phyloP scores from a whole-genome alignment of 1,140 invertebrate genomes.

The Melipona quadrifasciata region DNA sequence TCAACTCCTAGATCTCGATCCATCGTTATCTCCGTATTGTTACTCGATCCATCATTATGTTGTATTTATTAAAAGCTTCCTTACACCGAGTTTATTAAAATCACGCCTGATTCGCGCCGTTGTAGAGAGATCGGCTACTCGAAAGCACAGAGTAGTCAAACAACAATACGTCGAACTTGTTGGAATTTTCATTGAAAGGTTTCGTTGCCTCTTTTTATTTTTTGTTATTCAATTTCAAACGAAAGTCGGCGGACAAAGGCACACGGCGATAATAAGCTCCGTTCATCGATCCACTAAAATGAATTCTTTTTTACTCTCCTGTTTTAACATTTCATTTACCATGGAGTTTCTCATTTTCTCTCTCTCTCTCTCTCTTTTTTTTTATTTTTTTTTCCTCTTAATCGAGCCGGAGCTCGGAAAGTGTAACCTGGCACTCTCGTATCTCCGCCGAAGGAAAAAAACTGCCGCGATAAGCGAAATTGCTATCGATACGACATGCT shows the following conservation, averaged over 20 bases:
- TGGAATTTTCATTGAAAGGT: neutral
- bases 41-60: neutral
- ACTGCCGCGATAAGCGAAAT: slow-evolving; percentile 53
- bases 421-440: neutral
- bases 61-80: neutral
- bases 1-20: neutral
- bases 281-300: neutral
- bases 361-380: neutral
- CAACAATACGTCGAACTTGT: neutral
- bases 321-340: neutral
- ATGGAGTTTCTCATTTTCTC: neutral
- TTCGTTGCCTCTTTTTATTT: neutral
- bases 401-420: neutral
- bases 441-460: slow-evolving; percentile 16
- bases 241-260: neutral
- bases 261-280: neutral
- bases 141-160: too few relatives aligned
- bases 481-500: slow-evolving; percentile 54
- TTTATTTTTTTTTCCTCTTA: too few relatives aligned
- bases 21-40: neutral
- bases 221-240: slow-evolving; percentile 1
- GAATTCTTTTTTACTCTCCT: neutral
- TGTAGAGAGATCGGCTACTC: neutral
- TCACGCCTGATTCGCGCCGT: neutral
- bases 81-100: neutral